Evolutionary conservation across 2,888 invertebrate species (phyloP).

Genomic region (Tachina lurida): DNA sequence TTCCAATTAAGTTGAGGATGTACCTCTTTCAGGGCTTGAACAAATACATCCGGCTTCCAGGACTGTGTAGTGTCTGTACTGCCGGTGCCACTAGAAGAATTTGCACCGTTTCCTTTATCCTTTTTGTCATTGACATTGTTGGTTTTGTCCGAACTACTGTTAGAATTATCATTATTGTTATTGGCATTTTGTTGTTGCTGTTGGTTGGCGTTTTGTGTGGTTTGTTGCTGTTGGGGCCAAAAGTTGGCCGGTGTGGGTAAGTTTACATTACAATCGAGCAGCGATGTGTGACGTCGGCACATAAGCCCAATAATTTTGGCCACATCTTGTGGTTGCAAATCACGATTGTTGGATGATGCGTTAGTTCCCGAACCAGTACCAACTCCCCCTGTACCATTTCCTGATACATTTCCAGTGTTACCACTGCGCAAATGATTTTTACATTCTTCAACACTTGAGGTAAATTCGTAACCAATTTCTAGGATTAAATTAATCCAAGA

Average conservation of each 20-base stretch:
- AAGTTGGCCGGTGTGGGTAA: constrained; percentile 87
- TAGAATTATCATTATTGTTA: constrained; percentile 77
- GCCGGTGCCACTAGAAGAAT: constrained; percentile 79
- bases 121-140: constrained; percentile 78
- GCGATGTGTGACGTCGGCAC: constrained; percentile 89
- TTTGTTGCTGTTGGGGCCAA: constrained; percentile 84
- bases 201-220: constrained; percentile 63
- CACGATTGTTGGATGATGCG: constrained; percentile 84
- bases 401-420: constrained; percentile 83
- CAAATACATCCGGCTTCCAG: constrained; percentile 97
- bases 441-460: constrained; percentile 93
- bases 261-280: constrained; percentile 88
- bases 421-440: constrained; percentile 92
- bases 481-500: constrained; percentile 93
- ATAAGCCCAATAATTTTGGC: constrained; percentile 94
- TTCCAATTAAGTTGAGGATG: constrained; percentile 95
- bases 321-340: constrained; percentile 92
- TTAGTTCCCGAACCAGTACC: background rate
- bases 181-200: constrained; percentile 75
- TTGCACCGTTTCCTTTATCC: constrained; percentile 70
- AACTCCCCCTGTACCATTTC: constrained; percentile 83
- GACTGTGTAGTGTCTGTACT: constrained; percentile 85
- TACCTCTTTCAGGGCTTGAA: constrained; percentile 94
- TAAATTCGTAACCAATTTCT: constrained; percentile 95
- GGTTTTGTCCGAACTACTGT: constrained; percentile 70